Conservation (phyloP, 2,113 vertebrate genomes). For the Nettapus auritus region DNA sequence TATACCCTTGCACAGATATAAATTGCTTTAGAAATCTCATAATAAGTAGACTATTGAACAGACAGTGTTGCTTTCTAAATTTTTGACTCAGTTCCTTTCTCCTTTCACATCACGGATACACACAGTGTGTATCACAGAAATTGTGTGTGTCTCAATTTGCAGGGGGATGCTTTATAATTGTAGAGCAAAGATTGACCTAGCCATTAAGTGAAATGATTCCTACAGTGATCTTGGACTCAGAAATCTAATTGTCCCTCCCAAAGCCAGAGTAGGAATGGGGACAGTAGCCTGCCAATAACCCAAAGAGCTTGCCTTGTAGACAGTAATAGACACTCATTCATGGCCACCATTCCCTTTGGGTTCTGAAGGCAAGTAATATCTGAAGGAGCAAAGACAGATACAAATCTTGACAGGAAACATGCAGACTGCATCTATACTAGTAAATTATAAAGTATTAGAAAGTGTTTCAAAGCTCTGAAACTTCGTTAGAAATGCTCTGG, state of each 20-base stretch:
- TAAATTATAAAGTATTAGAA: not conserved
- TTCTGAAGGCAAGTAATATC: not conserved
- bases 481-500: not conserved
- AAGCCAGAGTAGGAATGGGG: not conserved
- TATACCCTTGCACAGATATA: not conserved
- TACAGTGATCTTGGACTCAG: not conserved
- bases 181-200: not conserved
- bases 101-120: not conserved
- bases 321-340: not conserved
- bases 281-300: not conserved
- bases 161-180: not conserved
- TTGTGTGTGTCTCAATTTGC: not conserved
- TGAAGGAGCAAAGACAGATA: not conserved
- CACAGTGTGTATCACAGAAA: not conserved
- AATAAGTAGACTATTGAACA: slow-evolving; percentile 17
- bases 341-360: not conserved
- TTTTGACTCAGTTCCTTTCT: not conserved
- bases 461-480: not conserved
- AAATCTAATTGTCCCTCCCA: not conserved
- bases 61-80: not conserved
- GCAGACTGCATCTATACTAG: not conserved
- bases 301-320: not conserved
- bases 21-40: not conserved
- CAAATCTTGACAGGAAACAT: not conserved
- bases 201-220: not conserved